phyloP scores from a whole-genome alignment of 2,797 vertebrate species.

The Acanthurus lineatus region DNA sequence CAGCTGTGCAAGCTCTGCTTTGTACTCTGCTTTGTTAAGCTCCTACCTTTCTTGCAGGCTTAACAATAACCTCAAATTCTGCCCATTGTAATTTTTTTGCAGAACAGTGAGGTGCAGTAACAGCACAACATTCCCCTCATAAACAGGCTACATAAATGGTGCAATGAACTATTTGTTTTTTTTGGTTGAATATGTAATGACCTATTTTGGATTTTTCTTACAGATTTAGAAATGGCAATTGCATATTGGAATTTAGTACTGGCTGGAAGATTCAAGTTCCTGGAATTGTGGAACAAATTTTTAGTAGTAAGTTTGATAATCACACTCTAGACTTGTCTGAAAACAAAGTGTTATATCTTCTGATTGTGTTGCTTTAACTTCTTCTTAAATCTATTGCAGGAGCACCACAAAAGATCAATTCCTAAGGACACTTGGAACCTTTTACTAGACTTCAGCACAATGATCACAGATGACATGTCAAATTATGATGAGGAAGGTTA shows the following conservation, averaged over 20 bases:
- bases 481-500: slow-evolving; percentile 99
- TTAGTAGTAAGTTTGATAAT: slow-evolving; percentile 94
- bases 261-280: slow-evolving; percentile 99
- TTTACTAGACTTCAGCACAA: slow-evolving; percentile 98
- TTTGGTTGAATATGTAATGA: slow-evolving; percentile 2
- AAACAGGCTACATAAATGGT: too few species aligned
- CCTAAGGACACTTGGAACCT: slow-evolving; percentile 99
- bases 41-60: too few species aligned
- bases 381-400: slow-evolving; percentile 80
- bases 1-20: too few species aligned
- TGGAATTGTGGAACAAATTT: slow-evolving; percentile 99
- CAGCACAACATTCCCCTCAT: too few species aligned
- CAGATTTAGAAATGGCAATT: slow-evolving; percentile 99
- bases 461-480: slow-evolving; percentile 99
- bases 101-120: too few species aligned
- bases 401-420: slow-evolving; percentile 99
- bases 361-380: not conserved
- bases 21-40: too few species aligned
- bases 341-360: not conserved
- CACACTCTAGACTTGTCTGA: not conserved
- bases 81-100: too few species aligned
- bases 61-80: too few species aligned
- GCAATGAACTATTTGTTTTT: slow-evolving; percentile 1
- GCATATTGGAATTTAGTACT: slow-evolving; percentile 99
- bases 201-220: slow-evolving; percentile 42